Evolutionary conservation across 1,140 invertebrate species (phyloP), one percentile per base, ranked within the genome.

Genomic region (Drosophila azteca): DNA sequence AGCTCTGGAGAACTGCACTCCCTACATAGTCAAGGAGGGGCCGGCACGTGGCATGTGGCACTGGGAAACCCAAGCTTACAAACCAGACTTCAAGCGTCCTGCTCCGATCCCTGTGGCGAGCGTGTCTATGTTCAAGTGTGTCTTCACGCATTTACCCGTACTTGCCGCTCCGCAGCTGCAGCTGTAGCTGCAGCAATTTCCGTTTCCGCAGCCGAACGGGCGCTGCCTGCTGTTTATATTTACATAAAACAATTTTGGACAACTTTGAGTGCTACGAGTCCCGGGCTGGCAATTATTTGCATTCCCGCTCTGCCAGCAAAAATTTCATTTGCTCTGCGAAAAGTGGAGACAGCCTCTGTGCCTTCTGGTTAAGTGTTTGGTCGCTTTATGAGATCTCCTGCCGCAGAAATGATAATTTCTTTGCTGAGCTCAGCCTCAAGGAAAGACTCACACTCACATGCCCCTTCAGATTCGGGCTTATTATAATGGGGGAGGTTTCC

Each of bases 171-270:
- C 71, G 83, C 83, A 88, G 79, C 83, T 88, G 83, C 83, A 88
- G 88, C 43, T 75, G 83, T 83, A 88, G 79, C 83, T 88, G 83
- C 83, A 88, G 83, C 83, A 87, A 88, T 83, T 87, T 87, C 83
- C 83, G 76, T 68, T 88, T 87, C 83, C 83, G 83, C 71, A 61
- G 60, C 70, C 35, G 61, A 24, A 17, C 43, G 45, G 35, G 13
- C 43, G 59, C 43, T 71, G 74, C 48, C 69, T 71, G 54, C 79
- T 85, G 78, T 82, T 87, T 82, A 68, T 87, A 87, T 87, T 87
- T 87, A 87, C 83, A 87, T 87, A 87, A 87, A 87, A 87, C 83
- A 88, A 87, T 88, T 87, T 87, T 83, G 75, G 68, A 79, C 65
- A 88, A 87, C 68, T 82, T 78, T 87, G 78, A 75, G 61, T 73